Base-by-base conservation (phyloP, 2,888 invertebrate species). In the Suillia variegata region DNA sequence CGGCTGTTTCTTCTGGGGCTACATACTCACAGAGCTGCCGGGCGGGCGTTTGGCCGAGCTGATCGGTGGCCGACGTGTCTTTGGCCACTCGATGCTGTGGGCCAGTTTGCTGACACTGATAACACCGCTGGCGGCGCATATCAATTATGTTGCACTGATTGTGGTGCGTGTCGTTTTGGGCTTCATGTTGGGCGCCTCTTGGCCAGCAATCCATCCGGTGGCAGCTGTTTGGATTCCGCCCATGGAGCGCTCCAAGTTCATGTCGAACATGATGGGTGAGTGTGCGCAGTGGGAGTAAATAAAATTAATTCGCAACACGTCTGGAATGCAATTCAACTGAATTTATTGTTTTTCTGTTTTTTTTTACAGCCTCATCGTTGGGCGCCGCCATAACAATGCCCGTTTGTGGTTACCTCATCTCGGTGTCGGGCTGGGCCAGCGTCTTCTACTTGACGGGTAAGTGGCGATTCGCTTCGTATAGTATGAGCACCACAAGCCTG, bases 151-250 rank as follows among this genome's bases (percentile, higher is more conserved):
- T 34, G 86, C 88, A 66, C 84, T 94, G 20, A 87, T 94, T 51
- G 84, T 88, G 12, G 83, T 91, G 8, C 85, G 96, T 61, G 88
- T 92, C 4, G 68, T 92, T 4, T 85, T 93, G 22, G 93, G 93
- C 54, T 87, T 93, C 71, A 86, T 91, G 78, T 85, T 93, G 81
- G 81, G 94, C 53, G 94, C 92, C 13, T 93, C 94, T 8, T 97
- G 96, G 91, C 97, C 97, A 0, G 93, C 96, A 5, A 94, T 96
- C 75, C 92, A 94, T 61, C 92, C 94, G 3, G 89, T 98, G 87
- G 94, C 94, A 38, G 93, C 95, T 6, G 89, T 90, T 65, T 98
- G 97, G 97, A 93, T 96, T 61, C 96, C 96, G 6, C 96, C 96
- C 12, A 87, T 91, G 85, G 96, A 98, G 79, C 87, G 96, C 67